Evolutionary conservation across 1,140 invertebrate species (phyloP).

Genomic region (Lucilia cuprina): DNA sequence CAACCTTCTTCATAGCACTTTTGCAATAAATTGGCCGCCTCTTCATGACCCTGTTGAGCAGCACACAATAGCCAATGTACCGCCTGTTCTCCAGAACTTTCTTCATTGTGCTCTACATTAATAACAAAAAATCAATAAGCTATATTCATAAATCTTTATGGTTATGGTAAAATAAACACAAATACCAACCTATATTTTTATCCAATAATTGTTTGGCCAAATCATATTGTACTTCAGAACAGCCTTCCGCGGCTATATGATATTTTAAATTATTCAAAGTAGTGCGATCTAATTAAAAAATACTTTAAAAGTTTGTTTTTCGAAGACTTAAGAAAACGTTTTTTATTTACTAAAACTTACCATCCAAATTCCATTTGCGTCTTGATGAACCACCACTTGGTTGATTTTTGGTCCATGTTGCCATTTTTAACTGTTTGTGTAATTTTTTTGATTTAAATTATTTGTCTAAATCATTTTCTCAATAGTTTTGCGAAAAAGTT

Average conservation of each 20-base stretch:
- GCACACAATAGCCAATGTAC: slow-evolving; percentile 89
- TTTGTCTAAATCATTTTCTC: background rate
- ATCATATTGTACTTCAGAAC: slow-evolving; percentile 72
- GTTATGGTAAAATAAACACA: background rate
- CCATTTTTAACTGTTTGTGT: slow-evolving; percentile 41
- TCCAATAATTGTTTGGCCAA: slow-evolving; percentile 71
- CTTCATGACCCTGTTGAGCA: slow-evolving; percentile 86
- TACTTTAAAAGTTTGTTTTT: background rate
- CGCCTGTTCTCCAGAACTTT: slow-evolving; percentile 70
- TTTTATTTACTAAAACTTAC: slow-evolving; percentile 37
- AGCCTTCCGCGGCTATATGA: slow-evolving; percentile 73
- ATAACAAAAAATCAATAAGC: background rate
- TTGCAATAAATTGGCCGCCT: slow-evolving; percentile 80
- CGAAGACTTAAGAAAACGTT: slow-evolving; percentile 47
- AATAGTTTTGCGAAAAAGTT: background rate
- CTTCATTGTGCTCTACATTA: slow-evolving; percentile 41
- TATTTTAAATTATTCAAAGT: slow-evolving; percentile 68
- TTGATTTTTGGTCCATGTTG: slow-evolving; percentile 57
- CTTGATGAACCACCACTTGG: slow-evolving; percentile 52
- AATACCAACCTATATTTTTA: slow-evolving; percentile 65
- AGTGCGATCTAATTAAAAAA: slow-evolving; percentile 61
- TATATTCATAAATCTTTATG: background rate
- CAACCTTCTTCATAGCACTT: slow-evolving; percentile 79
- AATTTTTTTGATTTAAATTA: background rate
- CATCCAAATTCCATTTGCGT: slow-evolving; percentile 59